Evolutionary conservation across 1,140 invertebrate species (phyloP), one percentile per base, ranked within the genome.

Genomic region (Drosophila setifemur): DNA sequence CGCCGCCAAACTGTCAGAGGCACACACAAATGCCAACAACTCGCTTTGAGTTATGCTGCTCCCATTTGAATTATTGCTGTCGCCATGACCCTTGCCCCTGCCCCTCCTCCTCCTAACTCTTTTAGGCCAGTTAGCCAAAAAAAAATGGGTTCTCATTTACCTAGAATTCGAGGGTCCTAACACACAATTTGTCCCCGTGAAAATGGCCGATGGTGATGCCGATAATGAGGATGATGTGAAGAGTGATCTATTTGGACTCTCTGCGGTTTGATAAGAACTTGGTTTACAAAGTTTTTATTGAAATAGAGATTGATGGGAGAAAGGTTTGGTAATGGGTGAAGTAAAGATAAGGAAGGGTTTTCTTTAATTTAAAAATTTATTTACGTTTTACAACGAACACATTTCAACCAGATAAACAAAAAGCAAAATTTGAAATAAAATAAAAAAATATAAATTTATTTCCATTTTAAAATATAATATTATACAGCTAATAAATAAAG

Each of bases 11-110:
- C 48, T 81, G 76, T 79, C 76, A 75, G 42, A 29, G 25, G 23
- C 57, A 66, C 61, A 47, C 54, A 40, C 48, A 21, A 7, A 23
- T 18, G 11, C 58, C 58, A 52, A 43, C 43, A 29, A 70, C 21
- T 63, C 69, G 61, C 75, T 58, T 86, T 85, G 64, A 83, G 76
- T 83, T 78, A 85, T 83, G 79, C 66, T 73, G 70, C 71, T 69
- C 66, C 70, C 74, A 79, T 86, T 85, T 85, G 79, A 85, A 85
- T 86, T 83, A 83, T 83, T 72, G 81, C 83, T 67, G 71, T 85
- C 58, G 54, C 79, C 70, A 42, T 61, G 60, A 66, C 63, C 49
- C 58, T 31, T 35, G 39, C 25, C 25, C 54, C 60, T 48, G 43
- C 69, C 33, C 42, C 58, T 39, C n/a, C 25, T 47, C n/a, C 39